Base-by-base conservation (phyloP, 1,140 invertebrate species). In the Paramacrobiotus metropolitanus region DNA sequence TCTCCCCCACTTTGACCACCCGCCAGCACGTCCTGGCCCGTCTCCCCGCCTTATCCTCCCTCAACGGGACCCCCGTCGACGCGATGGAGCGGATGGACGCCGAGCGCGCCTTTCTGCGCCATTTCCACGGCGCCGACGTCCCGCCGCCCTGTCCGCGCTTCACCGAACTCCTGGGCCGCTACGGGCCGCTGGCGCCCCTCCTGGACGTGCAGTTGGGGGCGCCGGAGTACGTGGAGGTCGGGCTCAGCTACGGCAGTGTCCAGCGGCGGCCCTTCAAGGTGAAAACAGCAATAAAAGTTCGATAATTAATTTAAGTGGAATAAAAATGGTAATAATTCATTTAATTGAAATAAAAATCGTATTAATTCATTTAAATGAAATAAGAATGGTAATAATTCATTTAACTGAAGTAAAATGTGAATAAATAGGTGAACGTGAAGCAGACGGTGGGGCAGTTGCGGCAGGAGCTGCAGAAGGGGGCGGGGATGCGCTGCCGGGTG, bases 101-200 rank as follows among this genome's bases (percentile, higher is more conserved):
- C 48, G 48, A 55, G 28, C 48, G 48, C 15, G 48, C 48, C 48
- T 55, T 55, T 28, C 48, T 55, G 4, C 48, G 48, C 15, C 48
- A 55, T 24, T 55, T 55, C 28, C 48, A 55, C 48, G 24, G 48
- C 48, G 15, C 15, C 9, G 24, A 28, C 48, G 15, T 24, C 15
- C 15, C 48, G 4, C 48, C 48, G 48, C 15, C 4, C 4, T n/a
- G n/a, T n/a, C n/a, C n/a, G n/a, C 48, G 48, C 28, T 55, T 20
- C 24, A 4, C 48, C 24, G 48, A 55, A 20, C 48, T 55, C 15
- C 15, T 20, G 24, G 48, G 15, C 15, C 15, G 28, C 15, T 24
- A 55, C 24, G 48, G 48, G 15, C 48, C 9, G 15, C 24, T 55
- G 24, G 28, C 15, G 28, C 48, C 48, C 15, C 48, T 55, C 15